Conservation (phyloP, 2,888 invertebrate genomes). For the Amphimallon solstitiale region DNA sequence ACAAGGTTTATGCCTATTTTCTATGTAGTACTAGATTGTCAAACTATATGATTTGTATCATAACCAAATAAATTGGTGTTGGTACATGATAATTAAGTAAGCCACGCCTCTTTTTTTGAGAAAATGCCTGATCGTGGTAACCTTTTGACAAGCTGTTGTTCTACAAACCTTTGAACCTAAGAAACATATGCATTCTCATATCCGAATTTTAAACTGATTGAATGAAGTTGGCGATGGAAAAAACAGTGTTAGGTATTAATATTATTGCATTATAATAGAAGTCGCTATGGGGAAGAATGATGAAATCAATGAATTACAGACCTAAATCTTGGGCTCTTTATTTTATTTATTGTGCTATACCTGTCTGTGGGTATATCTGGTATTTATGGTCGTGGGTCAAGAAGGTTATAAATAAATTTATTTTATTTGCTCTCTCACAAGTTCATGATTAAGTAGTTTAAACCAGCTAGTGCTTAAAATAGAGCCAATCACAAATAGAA, state of each 20-base stretch:
- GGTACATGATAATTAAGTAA: too few relatives aligned
- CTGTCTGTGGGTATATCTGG: constrained; percentile 74
- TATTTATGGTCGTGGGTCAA: constrained; percentile 73
- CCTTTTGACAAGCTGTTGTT: too few relatives aligned
- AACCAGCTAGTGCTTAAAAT: background rate
- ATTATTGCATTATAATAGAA: constrained; percentile 52
- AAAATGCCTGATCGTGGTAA: too few relatives aligned
- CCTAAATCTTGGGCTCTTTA: constrained; percentile 86
- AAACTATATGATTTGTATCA: too few relatives aligned
- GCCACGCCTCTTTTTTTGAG: too few relatives aligned
- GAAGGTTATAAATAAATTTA: constrained; percentile 68
- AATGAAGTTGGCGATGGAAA: background rate
- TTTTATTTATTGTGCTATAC: constrained; percentile 79
- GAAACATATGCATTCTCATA: too few relatives aligned
- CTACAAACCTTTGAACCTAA: too few relatives aligned
- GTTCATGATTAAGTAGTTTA: background rate
- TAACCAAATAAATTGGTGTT: too few relatives aligned
- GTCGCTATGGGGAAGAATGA: constrained; percentile 78
- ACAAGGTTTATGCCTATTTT: too few relatives aligned
- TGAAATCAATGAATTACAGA: constrained; percentile 79
- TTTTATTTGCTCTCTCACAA: background rate
- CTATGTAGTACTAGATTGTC: too few relatives aligned
- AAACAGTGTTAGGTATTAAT: constrained; percentile 20
- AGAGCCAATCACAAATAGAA: background rate
- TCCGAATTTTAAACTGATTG: too few relatives aligned